A percentile compares a stretch with the other conserved stretches of the same genome.
phyloP scores from a whole-genome alignment of 2,113 vertebrate species.

The Python bivittatus region DNA sequence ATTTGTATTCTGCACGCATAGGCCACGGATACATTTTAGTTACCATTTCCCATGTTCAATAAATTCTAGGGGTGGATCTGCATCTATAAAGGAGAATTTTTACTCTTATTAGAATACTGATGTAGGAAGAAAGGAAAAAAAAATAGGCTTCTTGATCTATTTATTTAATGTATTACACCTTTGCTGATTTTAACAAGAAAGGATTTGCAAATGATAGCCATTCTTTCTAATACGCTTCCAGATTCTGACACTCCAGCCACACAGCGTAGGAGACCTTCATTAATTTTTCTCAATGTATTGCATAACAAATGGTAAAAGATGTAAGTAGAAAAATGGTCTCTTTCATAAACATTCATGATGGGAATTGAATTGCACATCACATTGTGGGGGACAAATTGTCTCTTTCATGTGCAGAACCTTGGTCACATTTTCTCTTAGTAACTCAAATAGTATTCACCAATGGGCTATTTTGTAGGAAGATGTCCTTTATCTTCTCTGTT shows the following conservation, averaged over 20 bases:
- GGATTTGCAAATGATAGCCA: background rate
- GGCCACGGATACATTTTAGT: background rate
- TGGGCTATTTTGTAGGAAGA: background rate
- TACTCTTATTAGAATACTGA: background rate
- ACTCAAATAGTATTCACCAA: background rate
- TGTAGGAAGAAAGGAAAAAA: background rate
- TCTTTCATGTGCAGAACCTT: constrained; percentile 3
- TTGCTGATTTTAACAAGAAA: constrained; percentile 34
- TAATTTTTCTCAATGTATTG: constrained; percentile 1
- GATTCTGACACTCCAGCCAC: constrained; percentile 1
- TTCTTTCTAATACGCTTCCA: constrained; percentile 18
- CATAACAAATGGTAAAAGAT: constrained; percentile 41
- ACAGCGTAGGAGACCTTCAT: constrained; percentile 20
- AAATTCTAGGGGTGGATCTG: background rate
- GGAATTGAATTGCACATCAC: constrained; percentile 23
- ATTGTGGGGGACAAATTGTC: constrained; percentile 2
- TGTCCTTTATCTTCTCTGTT: background rate
- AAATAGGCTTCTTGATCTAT: background rate
- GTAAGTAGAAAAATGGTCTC: background rate
- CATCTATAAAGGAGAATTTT: background rate
- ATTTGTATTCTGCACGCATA: background rate
- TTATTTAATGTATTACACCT: background rate
- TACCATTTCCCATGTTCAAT: background rate
- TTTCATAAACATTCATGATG: background rate
- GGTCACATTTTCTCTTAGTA: background rate